Evolutionary conservation across 1,140 invertebrate species (phyloP), one percentile per base, ranked within the genome.

Genomic region (Artemia franciscana): DNA sequence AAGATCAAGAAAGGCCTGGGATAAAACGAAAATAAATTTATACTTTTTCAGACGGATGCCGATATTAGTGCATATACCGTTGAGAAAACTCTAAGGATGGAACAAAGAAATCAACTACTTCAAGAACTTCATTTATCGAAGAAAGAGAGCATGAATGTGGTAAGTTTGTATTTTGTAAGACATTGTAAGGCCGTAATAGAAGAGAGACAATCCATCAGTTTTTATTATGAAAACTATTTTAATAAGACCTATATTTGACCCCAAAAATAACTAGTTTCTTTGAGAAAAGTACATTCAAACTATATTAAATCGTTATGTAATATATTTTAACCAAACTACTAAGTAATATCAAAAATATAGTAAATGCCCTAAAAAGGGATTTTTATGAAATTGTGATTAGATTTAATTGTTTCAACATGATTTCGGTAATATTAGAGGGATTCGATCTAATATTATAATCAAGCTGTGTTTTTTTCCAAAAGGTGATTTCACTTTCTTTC

Each of bases 1-100:
- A 24, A 18, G 5, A 7, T 18, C 56, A 9, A 7, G 5, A 7
- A 12, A 56, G 5, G 7, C 27, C 21, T 64, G 12, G n/a, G 1
- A 5, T 26, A 15, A 7, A n/a, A 0, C 60, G 23, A 18, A 15
- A 26, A 25, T 58, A 12, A 51, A 51, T 59, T 57, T 60, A 25
- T 60, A 39, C 60, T 30, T 67, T 65, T 76, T 60, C 72, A 93
- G 92, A 87, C 86, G 74, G 86, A 94, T 71, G 91, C 84, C 70
- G 91, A 98, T 72, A 98, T 99, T 72, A 94, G 92, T 59, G 94
- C 93, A 0, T 99, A 99, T 73, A 97, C 94, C 0, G 98, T 98
- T 72, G 95, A 99, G 74, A 79, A 94, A 67, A 99, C 96, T 1
- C 75, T 99, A 65, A 87, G 97, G 80, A 98, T 98, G 93, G 95